phyloP scores from a whole-genome alignment of 2,888 invertebrate species.

The Lasioglossum malachurum region DNA sequence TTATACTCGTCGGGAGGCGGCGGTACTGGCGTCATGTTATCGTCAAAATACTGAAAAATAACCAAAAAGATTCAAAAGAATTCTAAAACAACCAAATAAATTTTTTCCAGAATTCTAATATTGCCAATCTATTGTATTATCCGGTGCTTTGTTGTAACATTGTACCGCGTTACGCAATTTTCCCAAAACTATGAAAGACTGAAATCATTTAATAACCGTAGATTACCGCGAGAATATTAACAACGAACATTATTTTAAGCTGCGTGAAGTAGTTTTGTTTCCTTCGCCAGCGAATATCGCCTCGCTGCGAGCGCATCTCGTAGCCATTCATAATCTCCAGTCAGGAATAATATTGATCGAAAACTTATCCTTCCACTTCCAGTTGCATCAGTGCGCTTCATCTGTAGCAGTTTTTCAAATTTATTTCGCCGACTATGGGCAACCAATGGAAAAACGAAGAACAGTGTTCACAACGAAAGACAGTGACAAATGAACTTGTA shows the following conservation, averaged over 20 bases:
- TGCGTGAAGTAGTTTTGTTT: neutral
- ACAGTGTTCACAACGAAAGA: neutral
- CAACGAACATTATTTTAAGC: no score
- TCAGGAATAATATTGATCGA: neutral
- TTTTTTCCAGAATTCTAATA: no score
- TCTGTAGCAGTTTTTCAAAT: neutral
- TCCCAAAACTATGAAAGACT: neutral
- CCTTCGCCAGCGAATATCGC: neutral
- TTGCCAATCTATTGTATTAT: neutral
- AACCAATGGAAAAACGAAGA: neutral
- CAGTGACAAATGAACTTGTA: slow-evolving; percentile 2
- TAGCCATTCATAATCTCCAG: neutral
- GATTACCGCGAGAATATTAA: no score
- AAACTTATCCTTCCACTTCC: neutral
- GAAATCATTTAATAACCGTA: neutral
- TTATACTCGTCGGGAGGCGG: neutral
- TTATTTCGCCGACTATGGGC: neutral
- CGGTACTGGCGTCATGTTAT: neutral
- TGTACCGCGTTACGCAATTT: neutral
- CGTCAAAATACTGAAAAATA: neutral
- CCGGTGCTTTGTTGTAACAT: neutral
- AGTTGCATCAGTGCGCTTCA: neutral
- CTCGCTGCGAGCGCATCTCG: neutral
- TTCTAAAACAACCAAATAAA: neutral
- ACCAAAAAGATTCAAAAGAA: neutral